Conservation (phyloP, 2,113 vertebrate genomes). For the Sceloporus tristichus region DNA sequence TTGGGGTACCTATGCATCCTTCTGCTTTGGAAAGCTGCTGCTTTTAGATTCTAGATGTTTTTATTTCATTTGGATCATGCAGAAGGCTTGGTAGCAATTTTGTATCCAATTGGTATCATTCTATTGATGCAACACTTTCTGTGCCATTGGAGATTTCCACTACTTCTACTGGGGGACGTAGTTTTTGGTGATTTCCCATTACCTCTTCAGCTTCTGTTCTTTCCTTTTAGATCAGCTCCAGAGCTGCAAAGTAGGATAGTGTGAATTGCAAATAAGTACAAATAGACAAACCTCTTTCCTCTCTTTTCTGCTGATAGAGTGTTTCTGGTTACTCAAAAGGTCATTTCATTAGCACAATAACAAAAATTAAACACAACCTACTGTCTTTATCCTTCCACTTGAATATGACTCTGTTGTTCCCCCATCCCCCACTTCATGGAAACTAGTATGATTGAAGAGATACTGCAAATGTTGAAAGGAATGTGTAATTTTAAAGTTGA, state of each 20-base stretch:
- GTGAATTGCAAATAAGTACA: background rate
- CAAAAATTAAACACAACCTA: background rate
- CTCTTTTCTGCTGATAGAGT: background rate
- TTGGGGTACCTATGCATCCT: background rate
- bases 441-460: background rate
- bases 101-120: background rate
- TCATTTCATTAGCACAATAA: background rate
- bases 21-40: background rate
- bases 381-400: background rate
- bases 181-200: background rate
- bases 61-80: background rate
- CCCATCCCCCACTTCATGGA: too few relatives aligned
- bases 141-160: background rate
- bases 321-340: background rate
- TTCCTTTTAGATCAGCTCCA: background rate
- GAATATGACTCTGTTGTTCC: background rate
- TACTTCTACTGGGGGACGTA: background rate
- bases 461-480: background rate
- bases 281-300: background rate
- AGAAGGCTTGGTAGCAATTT: background rate
- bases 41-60: background rate
- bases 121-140: background rate
- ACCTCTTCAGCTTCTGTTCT: too few relatives aligned
- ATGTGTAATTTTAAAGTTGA: background rate
- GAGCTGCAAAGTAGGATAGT: background rate